phyloP scores from a whole-genome alignment of 2,797 vertebrate species.

The Crypturellus tataupa region DNA sequence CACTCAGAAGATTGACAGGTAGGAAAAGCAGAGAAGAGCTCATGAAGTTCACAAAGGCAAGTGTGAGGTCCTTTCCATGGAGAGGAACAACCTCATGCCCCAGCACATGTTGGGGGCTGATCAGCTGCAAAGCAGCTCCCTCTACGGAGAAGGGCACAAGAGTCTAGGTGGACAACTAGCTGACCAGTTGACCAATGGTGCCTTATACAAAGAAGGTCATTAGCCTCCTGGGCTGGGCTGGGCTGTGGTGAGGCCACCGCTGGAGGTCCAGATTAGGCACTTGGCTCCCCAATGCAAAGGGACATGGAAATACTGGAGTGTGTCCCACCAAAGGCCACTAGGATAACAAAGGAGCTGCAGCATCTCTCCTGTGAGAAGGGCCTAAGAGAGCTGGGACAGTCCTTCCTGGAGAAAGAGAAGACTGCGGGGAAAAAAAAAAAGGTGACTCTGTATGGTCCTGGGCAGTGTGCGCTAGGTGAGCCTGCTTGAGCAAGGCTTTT shows the following conservation, averaged over 20 bases:
- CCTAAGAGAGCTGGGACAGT: background rate
- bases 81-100: background rate
- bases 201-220: background rate
- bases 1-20: background rate
- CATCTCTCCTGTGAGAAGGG: background rate
- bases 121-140: background rate
- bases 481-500: background rate
- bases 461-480: background rate
- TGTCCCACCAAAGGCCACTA: background rate
- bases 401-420: background rate
- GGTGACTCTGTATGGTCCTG: fast-evolving
- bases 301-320: background rate
- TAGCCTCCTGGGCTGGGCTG: background rate
- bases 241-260: background rate
- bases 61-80: background rate
- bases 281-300: background rate
- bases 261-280: background rate
- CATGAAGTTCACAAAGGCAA: background rate
- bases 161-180: fast-evolving
- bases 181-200: background rate
- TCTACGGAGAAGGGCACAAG: background rate
- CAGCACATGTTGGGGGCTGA: background rate
- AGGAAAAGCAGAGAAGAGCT: background rate
- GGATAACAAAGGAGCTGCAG: background rate
- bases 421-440: background rate